phyloP scores from a whole-genome alignment of 2,888 invertebrate genomes.

The Seladonia tumulorum region DNA sequence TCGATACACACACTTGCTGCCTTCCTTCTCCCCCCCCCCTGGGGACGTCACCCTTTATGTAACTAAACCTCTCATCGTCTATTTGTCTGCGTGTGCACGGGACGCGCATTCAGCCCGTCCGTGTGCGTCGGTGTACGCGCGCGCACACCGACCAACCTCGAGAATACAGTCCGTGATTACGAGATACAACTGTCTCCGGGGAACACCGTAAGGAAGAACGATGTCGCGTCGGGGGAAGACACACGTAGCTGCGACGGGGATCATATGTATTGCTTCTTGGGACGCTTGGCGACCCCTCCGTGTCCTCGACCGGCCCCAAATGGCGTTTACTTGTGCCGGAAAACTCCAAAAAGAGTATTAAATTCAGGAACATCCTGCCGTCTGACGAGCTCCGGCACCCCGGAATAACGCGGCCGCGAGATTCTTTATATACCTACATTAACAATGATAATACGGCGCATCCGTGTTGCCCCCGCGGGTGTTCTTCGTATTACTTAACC shows the following conservation, averaged over 20 bases:
- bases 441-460: conserved; percentile 15
- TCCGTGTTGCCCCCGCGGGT: background rate
- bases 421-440: conserved; percentile 29
- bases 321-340: conserved; percentile 21
- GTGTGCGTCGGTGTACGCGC: background rate
- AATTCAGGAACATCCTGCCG: conserved; percentile 1
- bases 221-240: conserved; percentile 38
- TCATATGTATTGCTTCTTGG: conserved; percentile 15
- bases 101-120: background rate
- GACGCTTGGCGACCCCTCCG: background rate
- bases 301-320: conserved; percentile 12
- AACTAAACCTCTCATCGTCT: conserved; percentile 59
- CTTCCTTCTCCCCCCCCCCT: conserved; percentile 49
- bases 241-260: conserved; percentile 21
- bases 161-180: conserved; percentile 56
- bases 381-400: background rate
- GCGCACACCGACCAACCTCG: background rate
- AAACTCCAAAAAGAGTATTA: conserved; percentile 7
- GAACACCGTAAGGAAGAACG: conserved; percentile 58
- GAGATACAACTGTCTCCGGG: conserved; percentile 53
- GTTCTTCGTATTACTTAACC: background rate
- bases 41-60: conserved; percentile 62
- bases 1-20: conserved; percentile 75
- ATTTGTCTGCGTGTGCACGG: conserved; percentile 14
- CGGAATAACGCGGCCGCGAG: background rate